phyloP scores from a whole-genome alignment of 2,797 vertebrate genomes.

The Hyperoplus lanceolatus region DNA sequence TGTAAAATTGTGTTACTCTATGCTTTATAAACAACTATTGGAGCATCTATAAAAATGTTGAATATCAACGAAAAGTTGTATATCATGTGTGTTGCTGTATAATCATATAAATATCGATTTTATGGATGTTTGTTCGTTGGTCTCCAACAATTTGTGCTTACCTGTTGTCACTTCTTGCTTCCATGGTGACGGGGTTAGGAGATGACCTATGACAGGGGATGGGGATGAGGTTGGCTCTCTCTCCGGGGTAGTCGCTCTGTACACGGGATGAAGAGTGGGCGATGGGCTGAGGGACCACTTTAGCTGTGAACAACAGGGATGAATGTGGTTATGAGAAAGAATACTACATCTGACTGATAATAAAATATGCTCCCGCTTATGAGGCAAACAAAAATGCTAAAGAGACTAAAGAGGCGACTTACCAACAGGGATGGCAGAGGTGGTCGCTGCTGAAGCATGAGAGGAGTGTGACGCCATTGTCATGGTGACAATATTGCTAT shows the following conservation, averaged over 20 bases:
- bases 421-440: slow-evolving; percentile 98
- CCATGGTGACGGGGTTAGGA: slow-evolving; percentile 97
- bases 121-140: not conserved
- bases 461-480: slow-evolving; percentile 97
- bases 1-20: not conserved
- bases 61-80: not conserved
- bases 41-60: too few species aligned
- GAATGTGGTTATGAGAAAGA: not conserved
- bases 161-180: slow-evolving; percentile 96
- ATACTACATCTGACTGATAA: not conserved
- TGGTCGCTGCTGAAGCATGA: slow-evolving; percentile 95
- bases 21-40: not conserved
- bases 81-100: not conserved
- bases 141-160: slow-evolving; percentile 57
- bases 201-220: slow-evolving; percentile 94
- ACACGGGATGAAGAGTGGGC: slow-evolving; percentile 95
- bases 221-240: slow-evolving; percentile 94
- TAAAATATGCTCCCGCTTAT: not conserved
- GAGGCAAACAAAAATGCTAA: not conserved
- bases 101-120: not conserved
- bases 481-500: slow-evolving; percentile 96
- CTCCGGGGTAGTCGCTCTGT: slow-evolving; percentile 93
- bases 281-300: slow-evolving; percentile 98
- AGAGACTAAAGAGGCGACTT: slow-evolving; percentile 67
- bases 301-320: slow-evolving; percentile 84